Base-by-base conservation (phyloP, 2,888 invertebrate species). In the Monochamus alternatus region DNA sequence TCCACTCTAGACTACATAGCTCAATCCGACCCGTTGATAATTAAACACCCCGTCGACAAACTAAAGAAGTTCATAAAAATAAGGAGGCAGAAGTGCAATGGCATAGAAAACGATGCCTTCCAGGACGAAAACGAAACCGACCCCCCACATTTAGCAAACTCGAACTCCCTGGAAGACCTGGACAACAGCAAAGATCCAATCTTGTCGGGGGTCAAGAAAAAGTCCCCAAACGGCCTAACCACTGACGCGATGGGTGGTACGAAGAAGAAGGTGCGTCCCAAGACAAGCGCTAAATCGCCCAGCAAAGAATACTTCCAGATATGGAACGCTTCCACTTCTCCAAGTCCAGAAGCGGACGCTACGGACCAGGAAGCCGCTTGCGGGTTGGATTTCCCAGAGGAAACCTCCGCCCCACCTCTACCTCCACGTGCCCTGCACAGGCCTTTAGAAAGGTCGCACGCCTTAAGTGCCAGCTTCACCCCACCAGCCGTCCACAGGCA, bases 361-460 rank as follows among this genome's bases (percentile, higher is more conserved):
- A 78, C 81, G 67, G 78, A 78, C 66, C 60, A 64, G 30, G 83
- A 83, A 44, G 78, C 75, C 32, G 78, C 80, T 12, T 82, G 81
- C 70, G 78, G 79, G n/a, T 75, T 79, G 73, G 80, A 81, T 51
- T 79, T 80, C 72, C 64, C 77, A 10, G 71, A 70, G 12, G 73
- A 80, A n/a, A 22, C 70, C 8, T 58, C 71, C 63, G 78, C 81
- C 1, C 78, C 95, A 52, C 93, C 93, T 30, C 88, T 95, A 81
- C 95, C 95, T 62, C 95, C 95, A 47, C 91, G 94, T 84, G 75
- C 91, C 66, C 89, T 92, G 47, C 96, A 96, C 87, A 92, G 93
- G 81, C 96, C 96, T 10, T 89, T 96, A 79, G 96, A 96, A 85
- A 90, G 85, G 86, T 90, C 86, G 80, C 89, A 84, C 78, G 89